Evolutionary conservation across 2,888 invertebrate genomes (phyloP).

Genomic region (Machimus rusticus): DNA sequence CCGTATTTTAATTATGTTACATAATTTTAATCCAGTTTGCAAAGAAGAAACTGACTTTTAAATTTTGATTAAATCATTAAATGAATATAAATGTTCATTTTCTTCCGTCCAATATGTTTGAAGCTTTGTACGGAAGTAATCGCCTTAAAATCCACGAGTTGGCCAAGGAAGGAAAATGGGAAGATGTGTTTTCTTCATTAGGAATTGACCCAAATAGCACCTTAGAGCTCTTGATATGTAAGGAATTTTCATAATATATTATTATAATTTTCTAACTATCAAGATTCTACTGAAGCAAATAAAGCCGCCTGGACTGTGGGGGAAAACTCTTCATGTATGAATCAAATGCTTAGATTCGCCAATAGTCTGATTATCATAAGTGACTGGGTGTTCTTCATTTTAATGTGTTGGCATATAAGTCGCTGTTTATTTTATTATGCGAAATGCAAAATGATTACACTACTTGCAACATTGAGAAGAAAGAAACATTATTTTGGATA

Average conservation of each 20-base stretch:
- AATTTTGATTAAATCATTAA: not conserved
- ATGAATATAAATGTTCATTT: not conserved
- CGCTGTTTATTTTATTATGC: not conserved
- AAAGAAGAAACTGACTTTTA: not conserved
- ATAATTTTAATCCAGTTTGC: too few relatives aligned
- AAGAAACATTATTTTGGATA: not conserved
- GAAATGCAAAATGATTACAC: not conserved
- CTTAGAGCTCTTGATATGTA: not conserved
- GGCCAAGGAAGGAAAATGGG: not conserved
- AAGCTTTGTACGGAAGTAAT: not conserved
- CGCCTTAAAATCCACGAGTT: not conserved
- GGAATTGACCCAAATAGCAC: not conserved
- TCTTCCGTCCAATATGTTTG: not conserved
- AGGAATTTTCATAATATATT: not conserved
- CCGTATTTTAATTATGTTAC: too few relatives aligned
- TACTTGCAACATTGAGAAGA: not conserved
- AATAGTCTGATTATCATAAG: not conserved
- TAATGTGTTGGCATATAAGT: not conserved
- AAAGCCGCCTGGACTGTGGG: not conserved
- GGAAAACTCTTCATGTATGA: not conserved
- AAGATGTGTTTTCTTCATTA: not conserved
- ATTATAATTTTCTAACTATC: not conserved
- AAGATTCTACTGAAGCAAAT: not conserved
- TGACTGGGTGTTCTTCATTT: not conserved
- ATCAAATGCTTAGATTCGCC: not conserved